These are phyloP conservation scores for Oligia strigilis DNA, from an alignment of 2,888 invertebrate species.

Conservation along the genomic window DNA sequence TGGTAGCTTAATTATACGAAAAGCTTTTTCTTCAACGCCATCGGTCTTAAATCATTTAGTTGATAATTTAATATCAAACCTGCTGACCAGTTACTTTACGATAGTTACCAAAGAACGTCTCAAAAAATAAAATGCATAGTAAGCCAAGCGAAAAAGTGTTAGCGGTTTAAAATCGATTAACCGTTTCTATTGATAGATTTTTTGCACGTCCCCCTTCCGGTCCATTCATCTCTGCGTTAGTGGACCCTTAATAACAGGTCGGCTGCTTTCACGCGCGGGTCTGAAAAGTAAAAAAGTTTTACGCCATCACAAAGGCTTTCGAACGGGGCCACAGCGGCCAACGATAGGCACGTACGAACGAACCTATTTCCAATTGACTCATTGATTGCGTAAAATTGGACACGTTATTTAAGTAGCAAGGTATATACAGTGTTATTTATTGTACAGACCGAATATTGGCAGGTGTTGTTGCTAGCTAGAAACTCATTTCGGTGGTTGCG, in stretches of 20 bases:
- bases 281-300: conserved; percentile 57
- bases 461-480: conserved; percentile 28
- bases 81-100: neutral
- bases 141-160: conserved; percentile 46
- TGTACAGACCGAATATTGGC: conserved; percentile 12
- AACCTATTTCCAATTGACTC: conserved; percentile 56
- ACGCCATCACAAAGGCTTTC: conserved; percentile 54
- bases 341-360: conserved; percentile 51
- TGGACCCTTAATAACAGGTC: conserved; percentile 61
- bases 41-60: neutral
- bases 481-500: conserved; percentile 11
- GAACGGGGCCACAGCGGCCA: conserved; percentile 47
- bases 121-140: conserved; percentile 34
- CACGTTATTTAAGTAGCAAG: conserved; percentile 49
- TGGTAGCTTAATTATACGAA: neutral
- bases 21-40: neutral
- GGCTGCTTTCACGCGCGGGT: conserved; percentile 54
- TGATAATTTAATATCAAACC: neutral
- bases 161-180: conserved; percentile 61
- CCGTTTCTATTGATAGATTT: conserved; percentile 56
- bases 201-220: conserved; percentile 57
- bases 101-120: neutral
- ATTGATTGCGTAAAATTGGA: conserved; percentile 58
- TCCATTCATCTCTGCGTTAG: conserved; percentile 58
- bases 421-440: conserved; percentile 18